Evolutionary conservation across 23 tunicate genomes (phyloP).

Genomic region (Ciona savignyi): DNA sequence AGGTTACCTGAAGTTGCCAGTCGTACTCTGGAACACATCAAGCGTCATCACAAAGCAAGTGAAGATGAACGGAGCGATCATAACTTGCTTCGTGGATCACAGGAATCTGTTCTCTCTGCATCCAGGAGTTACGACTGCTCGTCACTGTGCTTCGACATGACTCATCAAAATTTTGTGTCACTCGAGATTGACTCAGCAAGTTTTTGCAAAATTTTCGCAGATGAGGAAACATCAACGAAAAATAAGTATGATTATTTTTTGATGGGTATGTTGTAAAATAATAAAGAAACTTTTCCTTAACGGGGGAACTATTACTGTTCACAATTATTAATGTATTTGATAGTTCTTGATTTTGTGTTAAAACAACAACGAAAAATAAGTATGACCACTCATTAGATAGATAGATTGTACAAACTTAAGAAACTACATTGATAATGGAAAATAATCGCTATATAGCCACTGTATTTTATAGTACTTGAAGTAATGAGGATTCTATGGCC

Average conservation of each 20-base stretch:
- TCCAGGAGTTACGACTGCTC: neutral
- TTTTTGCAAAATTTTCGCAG: neutral
- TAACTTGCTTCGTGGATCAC: neutral
- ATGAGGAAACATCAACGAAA: neutral
- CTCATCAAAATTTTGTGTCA: neutral
- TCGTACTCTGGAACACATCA: neutral
- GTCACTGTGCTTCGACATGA: neutral
- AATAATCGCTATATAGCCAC: too few relatives aligned
- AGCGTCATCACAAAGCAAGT: neutral
- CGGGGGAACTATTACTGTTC: too few relatives aligned
- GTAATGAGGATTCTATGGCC: too few relatives aligned
- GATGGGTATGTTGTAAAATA: too few relatives aligned
- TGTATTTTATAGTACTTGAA: too few relatives aligned
- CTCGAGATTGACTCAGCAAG: neutral
- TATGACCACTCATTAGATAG: neutral
- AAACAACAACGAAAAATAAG: neutral
- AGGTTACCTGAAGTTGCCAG: neutral
- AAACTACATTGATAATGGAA: too few relatives aligned
- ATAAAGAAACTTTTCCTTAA: too few relatives aligned
- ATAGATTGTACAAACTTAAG: too few relatives aligned
- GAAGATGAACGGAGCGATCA: neutral
- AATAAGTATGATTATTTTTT: neutral
- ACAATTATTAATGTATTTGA: too few relatives aligned
- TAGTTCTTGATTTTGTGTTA: too few relatives aligned
- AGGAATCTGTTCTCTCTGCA: neutral